phyloP scores from a whole-genome alignment of 2,797 vertebrate genomes.

The Lates japonicus region DNA sequence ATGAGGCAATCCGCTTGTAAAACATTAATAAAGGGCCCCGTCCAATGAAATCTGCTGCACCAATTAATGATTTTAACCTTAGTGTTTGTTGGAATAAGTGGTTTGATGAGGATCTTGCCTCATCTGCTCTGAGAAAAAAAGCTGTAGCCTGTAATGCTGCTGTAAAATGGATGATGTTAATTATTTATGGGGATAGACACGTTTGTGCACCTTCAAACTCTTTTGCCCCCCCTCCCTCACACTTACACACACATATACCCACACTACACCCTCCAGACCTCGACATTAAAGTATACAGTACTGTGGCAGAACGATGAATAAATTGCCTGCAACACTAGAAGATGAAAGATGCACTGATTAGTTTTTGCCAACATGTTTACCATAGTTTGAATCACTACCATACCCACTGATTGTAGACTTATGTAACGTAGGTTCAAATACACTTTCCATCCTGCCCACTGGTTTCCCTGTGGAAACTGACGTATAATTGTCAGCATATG shows the following conservation, averaged over 20 bases:
- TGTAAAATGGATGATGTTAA: conserved; percentile 49
- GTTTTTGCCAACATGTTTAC: conserved; percentile 76
- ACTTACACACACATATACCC: background rate
- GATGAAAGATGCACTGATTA: conserved; percentile 79
- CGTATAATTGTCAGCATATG: conserved; percentile 76
- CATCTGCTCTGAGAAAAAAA: conserved; percentile 42
- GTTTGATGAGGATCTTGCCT: conserved; percentile 49
- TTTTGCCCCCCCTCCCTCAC: background rate
- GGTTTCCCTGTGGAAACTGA: conserved; percentile 65
- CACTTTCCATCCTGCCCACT: conserved; percentile 66
- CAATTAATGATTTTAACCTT: conserved; percentile 66
- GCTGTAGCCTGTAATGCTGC: conserved; percentile 24
- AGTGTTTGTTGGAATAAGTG: conserved; percentile 46
- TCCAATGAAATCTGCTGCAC: conserved; percentile 59
- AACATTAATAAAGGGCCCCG: conserved; percentile 65
- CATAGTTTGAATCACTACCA: conserved; percentile 77
- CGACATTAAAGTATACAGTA: conserved; percentile 37
- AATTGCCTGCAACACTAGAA: conserved; percentile 66
- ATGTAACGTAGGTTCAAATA: conserved; percentile 73
- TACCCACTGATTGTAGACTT: conserved; percentile 76
- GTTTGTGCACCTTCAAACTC: conserved; percentile 50
- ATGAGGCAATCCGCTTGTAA: conserved; percentile 68
- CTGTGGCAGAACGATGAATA: conserved; percentile 64
- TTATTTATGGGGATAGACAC: conserved; percentile 58
- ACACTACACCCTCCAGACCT: conserved; percentile 20